phyloP scores from a whole-genome alignment of 2,888 invertebrate species.

The Eurytoma adleriae region DNA sequence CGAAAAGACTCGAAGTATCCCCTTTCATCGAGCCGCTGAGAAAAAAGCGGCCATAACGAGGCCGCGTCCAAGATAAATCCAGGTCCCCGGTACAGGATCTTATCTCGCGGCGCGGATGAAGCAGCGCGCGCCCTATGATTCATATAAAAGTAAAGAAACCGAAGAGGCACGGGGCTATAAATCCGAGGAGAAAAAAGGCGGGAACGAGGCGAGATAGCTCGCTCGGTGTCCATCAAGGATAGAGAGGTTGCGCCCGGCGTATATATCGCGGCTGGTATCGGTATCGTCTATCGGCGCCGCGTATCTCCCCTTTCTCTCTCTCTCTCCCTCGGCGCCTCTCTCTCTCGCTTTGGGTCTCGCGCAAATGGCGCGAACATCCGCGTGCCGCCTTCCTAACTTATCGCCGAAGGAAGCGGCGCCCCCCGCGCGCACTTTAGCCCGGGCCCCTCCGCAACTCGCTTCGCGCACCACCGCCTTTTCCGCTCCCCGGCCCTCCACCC shows the following conservation, averaged over 20 bases:
- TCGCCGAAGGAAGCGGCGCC: constrained; percentile 72
- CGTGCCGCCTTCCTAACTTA: constrained; percentile 72
- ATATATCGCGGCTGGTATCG: constrained; percentile 64
- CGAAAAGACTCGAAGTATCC: too few relatives aligned
- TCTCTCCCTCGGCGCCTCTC: constrained; percentile 5
- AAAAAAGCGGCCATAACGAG: constrained; percentile 36
- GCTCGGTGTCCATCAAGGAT: constrained; percentile 63
- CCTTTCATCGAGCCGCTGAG: too few relatives aligned
- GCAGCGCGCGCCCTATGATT: constrained; percentile 46
- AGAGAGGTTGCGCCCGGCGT: constrained; percentile 28
- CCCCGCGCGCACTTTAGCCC: constrained; percentile 47
- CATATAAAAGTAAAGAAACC: constrained; percentile 50
- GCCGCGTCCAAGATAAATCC: constrained; percentile 54
- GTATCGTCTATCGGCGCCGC: constrained; percentile 66
- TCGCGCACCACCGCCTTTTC: background rate
- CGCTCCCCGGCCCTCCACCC: constrained; percentile 44
- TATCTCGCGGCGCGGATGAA: constrained; percentile 37
- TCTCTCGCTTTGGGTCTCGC: constrained; percentile 59
- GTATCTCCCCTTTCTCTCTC: constrained; percentile 62
- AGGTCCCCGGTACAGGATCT: constrained; percentile 4
- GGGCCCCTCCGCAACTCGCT: constrained; percentile 18
- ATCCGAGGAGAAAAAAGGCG: constrained; percentile 26
- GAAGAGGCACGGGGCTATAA: constrained; percentile 13
- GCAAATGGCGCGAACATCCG: constrained; percentile 75
- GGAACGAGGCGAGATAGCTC: background rate